Evolutionary conservation across 2,113 vertebrate genomes (phyloP).

Genomic region (Tenrec ecaudatus): DNA sequence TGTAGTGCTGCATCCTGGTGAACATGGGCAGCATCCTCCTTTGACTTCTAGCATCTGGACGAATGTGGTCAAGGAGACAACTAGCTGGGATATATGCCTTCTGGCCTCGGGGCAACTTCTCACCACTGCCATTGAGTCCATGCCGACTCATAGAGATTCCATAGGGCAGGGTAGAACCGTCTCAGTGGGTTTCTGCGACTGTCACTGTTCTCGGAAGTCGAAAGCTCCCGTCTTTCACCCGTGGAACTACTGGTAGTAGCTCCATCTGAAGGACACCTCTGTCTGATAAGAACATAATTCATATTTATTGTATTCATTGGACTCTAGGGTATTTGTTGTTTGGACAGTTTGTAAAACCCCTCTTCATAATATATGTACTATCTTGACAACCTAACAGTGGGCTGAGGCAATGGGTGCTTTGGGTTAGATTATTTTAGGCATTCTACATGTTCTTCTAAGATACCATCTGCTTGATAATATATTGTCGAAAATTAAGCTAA

Average conservation of each 20-base stretch:
- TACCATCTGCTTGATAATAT: conserved; percentile 18
- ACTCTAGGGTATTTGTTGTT: neutral
- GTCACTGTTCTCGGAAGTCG: no score
- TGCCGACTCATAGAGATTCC: no score
- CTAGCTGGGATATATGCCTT: neutral
- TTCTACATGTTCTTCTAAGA: conserved; percentile 29
- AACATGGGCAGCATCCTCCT: neutral
- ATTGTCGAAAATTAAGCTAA: conserved; percentile 43
- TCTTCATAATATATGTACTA: conserved; percentile 25
- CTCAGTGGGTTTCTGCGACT: no score
- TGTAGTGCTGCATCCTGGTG: neutral
- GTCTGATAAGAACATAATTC: neutral
- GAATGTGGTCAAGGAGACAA: neutral
- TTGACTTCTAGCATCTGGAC: neutral
- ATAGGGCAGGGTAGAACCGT: no score
- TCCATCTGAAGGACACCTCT: neutral
- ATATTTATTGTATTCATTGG: neutral
- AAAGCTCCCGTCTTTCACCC: no score
- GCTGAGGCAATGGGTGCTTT: neutral
- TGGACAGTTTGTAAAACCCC: neutral
- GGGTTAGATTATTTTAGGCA: conserved; percentile 1
- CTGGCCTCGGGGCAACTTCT: neutral
- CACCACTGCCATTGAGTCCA: no score
- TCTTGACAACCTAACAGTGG: neutral
- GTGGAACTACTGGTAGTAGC: neutral